Percentiles rank a stretch among this genome's conserved stretches.
Evolutionary conservation across 2,113 vertebrate species (phyloP).

Genomic region (Pedionomus torquatus): DNA sequence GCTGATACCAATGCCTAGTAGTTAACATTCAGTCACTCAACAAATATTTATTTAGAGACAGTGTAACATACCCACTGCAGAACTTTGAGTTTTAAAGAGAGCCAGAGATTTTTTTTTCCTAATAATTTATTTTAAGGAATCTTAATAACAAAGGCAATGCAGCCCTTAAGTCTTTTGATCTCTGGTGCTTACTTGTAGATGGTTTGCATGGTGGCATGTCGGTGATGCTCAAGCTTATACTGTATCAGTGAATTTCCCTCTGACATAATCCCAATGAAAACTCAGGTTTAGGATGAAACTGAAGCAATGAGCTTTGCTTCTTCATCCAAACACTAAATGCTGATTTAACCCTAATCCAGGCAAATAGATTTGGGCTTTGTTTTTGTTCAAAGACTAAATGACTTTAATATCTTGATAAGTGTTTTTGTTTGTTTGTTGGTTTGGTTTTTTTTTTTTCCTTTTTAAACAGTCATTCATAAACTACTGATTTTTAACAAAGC

Average conservation of each 20-base stretch:
- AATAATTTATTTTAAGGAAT: neutral
- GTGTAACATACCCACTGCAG: neutral
- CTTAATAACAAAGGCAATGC: neutral
- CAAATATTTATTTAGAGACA: constrained; percentile 43
- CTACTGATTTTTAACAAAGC: neutral
- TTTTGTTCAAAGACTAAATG: neutral
- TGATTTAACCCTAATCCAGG: neutral
- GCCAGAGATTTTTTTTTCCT: too few relatives aligned
- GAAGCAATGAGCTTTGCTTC: neutral
- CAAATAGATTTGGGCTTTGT: neutral
- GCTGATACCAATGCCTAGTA: neutral
- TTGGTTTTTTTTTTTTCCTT: too few relatives aligned
- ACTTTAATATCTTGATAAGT: neutral
- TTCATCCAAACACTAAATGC: neutral
- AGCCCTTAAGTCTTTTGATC: neutral
- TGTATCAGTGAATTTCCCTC: neutral
- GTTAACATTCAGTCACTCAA: constrained; percentile 41
- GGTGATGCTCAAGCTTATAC: neutral
- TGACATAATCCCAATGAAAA: neutral
- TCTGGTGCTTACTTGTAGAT: neutral
- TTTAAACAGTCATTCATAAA: neutral
- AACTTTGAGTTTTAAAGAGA: neutral
- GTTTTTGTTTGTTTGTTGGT: neutral
- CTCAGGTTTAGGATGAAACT: neutral
- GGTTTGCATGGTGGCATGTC: neutral